Percentiles rank a stretch among this genome's conserved stretches.
phyloP scores from a whole-genome alignment of 2,888 invertebrate species.

The Thereva unica region DNA sequence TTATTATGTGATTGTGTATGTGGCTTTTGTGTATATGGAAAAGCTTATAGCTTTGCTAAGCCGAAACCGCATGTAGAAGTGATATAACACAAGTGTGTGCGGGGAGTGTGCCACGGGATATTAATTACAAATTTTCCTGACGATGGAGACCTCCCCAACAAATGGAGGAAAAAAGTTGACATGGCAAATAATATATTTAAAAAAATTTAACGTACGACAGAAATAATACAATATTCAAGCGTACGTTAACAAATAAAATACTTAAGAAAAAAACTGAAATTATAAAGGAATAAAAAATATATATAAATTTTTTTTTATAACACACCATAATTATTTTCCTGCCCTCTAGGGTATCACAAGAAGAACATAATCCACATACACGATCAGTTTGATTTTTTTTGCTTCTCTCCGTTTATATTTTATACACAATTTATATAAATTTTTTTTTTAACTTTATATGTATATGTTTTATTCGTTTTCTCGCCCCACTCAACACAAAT shows the following conservation, averaged over 20 bases:
- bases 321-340: conserved; percentile 40
- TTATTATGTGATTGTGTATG: conserved; percentile 24
- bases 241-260: not conserved
- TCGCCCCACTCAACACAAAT: conserved; percentile 59
- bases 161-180: conserved; percentile 8
- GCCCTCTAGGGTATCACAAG: conserved; percentile 31
- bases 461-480: conserved; percentile 53
- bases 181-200: not conserved
- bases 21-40: not conserved
- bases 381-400: conserved; percentile 10
- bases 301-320: conserved; percentile 4
- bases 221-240: not conserved
- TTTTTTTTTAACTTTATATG: conserved; percentile 50
- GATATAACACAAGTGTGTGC: conserved; percentile 34
- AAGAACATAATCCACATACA: conserved; percentile 29
- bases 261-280: conserved; percentile 1
- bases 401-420: conserved; percentile 45
- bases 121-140: conserved; percentile 39
- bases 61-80: conserved; percentile 22
- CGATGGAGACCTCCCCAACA: conserved; percentile 16
- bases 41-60: not conserved
- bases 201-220: not conserved
- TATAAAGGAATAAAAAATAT: conserved; percentile 12
- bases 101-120: conserved; percentile 44
- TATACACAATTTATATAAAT: conserved; percentile 44